Evolutionary conservation across 2,888 invertebrate genomes (phyloP), one percentile per base, ranked within the genome.

Genomic region (Chironomus riparius): DNA sequence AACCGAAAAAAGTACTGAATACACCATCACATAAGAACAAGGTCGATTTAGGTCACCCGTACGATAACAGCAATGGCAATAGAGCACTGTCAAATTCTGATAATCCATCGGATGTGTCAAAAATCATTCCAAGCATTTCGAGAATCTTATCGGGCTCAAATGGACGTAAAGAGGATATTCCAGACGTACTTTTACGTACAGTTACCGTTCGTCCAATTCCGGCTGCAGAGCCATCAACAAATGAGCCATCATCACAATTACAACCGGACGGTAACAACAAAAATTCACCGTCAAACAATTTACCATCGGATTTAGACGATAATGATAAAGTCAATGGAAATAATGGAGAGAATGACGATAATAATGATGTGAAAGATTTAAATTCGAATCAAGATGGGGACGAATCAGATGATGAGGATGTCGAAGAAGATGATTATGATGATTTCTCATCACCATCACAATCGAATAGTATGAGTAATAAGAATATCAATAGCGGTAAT

Each of bases 91-190:
- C 85, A 86, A 80, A 77, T 85, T 77, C 80, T 86, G 86, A 79
- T 76, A 78, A 62, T 77, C 78, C 61, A 78, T 79, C 47, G 81
- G 82, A 75, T 85, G 86, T 78, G 78, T 83, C 69, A 85, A 85
- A 76, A 76, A 78, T 13, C 84, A 83, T 92, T 80, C 92, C 94
- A 3, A 92, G 92, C 78, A 94, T 95, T 79, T 91, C 93, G 3
- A 87, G 95, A 76, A 94, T 95, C 80, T 85, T 95, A 24, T 92
- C 92, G 71, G 94, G 94, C 1, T 92, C 93, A 72, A 94, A 93
- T 81, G 94, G 94, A 0, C 86, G 92, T 47, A 92, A 92, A 79
- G 92, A 92, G 78, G 92, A 92, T 79, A 90, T 93, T 75, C 91
- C 93, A 0, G 92, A 92, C 78, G 91, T 93, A 65, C 84, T 93